phyloP scores from a whole-genome alignment of 2,113 vertebrate genomes.

The Hippolais icterina region DNA sequence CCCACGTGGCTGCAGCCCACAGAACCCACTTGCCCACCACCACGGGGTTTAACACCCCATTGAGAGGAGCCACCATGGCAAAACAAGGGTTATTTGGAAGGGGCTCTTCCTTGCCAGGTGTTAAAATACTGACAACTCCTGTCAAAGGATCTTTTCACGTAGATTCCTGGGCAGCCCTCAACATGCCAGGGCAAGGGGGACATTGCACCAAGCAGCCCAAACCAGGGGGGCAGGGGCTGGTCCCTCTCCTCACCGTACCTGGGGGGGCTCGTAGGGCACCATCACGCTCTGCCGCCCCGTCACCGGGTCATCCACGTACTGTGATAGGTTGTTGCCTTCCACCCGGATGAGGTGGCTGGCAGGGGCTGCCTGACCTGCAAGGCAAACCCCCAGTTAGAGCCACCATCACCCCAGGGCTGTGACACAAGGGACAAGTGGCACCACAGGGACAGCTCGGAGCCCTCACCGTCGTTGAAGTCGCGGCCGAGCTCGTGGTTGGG shows the following conservation, averaged over 20 bases:
- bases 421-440: fast-evolving
- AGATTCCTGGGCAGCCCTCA: constrained; percentile 70
- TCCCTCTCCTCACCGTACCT: constrained; percentile 74
- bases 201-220: not conserved
- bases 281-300: constrained; percentile 93
- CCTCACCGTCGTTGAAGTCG: constrained; percentile 94
- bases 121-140: constrained; percentile 58
- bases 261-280: constrained; percentile 92
- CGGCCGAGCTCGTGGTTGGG: constrained; percentile 96
- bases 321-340: constrained; percentile 92
- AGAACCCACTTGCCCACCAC: fast-evolving
- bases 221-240: not conserved
- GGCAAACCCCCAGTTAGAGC: not conserved
- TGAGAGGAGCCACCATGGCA: not conserved
- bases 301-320: constrained; percentile 94
- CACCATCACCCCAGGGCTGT: fast-evolving
- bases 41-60: fast-evolving
- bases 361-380: constrained; percentile 88
- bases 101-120: constrained; percentile 64
- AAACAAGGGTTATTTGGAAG: constrained; percentile 50
- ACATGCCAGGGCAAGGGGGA: not conserved
- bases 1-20: fast-evolving
- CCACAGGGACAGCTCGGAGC: too few relatives aligned
- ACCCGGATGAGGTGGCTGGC: constrained; percentile 96
- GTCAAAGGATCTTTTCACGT: constrained; percentile 72